Base-by-base conservation (phyloP, 2,113 vertebrate genomes). In the Platysternon megacephalum region DNA sequence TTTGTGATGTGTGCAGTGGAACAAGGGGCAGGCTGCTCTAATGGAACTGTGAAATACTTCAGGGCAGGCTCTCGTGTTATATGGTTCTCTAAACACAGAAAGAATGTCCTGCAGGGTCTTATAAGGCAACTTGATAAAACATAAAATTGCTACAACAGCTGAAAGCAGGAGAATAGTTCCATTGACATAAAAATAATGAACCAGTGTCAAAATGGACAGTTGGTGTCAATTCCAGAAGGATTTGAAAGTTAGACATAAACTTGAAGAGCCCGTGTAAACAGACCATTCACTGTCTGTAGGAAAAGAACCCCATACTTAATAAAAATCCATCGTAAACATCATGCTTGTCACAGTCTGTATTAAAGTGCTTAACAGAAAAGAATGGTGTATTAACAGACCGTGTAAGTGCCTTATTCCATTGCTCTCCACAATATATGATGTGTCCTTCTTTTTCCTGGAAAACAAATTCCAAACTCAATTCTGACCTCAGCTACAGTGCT, bases 131-230 rank as follows among this genome's bases (percentile, higher is more conserved):
- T 85, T 88, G 52, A 42, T 93, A 95, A 97, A 97, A 97, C 42
- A 80, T 68, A 76, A 95, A 96, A 95, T 94, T 90, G 84, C 46
- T 94, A 35, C 92, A 98, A 96, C 95, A 98, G 97, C 98, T 98
- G 97, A 98, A 91, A 82, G 46, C 78, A 93, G 85, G 74, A 97
- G 86, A 98, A 98, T 95, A 56, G 72, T 91, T 84, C 94, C 55
- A 96, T 88, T 97, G 95, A 98, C 84, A 96, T 74, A 88, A 97
- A 97, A 94, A 89, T 95, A 97, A 97, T 84, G 80, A 97, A 93
- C 90, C 92, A 95, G 65, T 93, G 90, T 97, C 97, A 97, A 97
- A 93, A 94, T 28, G 72, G 97, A 94, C 96, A 98, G 95, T 96
- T 97, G 93, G 46, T 97, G 88, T 97, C 94, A 96, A 2, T 97